A percentile compares a stretch with the other conserved stretches of the same genome.
Conservation (phyloP, 1,140 invertebrate species). For the Trichonephila clavipes region DNA sequence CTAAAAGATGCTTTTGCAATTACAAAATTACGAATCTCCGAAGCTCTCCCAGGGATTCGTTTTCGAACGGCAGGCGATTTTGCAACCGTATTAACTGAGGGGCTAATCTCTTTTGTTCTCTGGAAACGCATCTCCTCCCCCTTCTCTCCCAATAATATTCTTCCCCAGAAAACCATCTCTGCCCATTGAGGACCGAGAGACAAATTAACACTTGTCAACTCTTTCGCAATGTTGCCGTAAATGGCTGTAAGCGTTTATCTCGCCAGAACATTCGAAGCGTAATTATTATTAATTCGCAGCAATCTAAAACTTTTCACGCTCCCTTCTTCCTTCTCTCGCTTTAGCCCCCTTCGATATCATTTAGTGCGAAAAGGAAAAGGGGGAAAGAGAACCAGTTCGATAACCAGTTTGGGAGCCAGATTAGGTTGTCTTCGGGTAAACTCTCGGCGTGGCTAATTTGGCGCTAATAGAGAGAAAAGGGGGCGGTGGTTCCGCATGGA, state of each 20-base stretch:
- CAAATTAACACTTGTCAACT: conserved; percentile 76
- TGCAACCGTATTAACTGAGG: conserved; percentile 53
- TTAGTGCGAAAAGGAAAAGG: background rate
- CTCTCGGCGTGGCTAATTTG: conserved; percentile 70
- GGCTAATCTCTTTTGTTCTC: conserved; percentile 68
- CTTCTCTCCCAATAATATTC: conserved; percentile 56
- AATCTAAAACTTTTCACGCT: conserved; percentile 73
- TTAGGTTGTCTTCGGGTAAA: conserved; percentile 72
- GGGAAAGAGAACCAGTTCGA: conserved; percentile 31
- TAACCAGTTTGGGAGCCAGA: conserved; percentile 59
- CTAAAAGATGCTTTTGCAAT: conserved; percentile 57
- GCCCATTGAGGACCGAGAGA: conserved; percentile 64
- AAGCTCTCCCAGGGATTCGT: background rate
- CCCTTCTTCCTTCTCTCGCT: background rate
- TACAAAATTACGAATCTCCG: conserved; percentile 61
- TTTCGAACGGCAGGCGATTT: conserved; percentile 17
- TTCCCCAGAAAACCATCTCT: conserved; percentile 46
- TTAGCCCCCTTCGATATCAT: conserved; percentile 54
- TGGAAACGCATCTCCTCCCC: background rate
- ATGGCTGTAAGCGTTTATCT: conserved; percentile 72
- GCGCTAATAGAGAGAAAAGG: conserved; percentile 68
- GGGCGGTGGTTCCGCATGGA: background rate
- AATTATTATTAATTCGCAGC: conserved; percentile 75
- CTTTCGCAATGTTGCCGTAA: conserved; percentile 56
- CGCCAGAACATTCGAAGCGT: conserved; percentile 70